These are phyloP conservation scores for Drosophila truncata DNA, from an alignment of 1,140 invertebrate genomes.

Conservation along the genomic window DNA sequence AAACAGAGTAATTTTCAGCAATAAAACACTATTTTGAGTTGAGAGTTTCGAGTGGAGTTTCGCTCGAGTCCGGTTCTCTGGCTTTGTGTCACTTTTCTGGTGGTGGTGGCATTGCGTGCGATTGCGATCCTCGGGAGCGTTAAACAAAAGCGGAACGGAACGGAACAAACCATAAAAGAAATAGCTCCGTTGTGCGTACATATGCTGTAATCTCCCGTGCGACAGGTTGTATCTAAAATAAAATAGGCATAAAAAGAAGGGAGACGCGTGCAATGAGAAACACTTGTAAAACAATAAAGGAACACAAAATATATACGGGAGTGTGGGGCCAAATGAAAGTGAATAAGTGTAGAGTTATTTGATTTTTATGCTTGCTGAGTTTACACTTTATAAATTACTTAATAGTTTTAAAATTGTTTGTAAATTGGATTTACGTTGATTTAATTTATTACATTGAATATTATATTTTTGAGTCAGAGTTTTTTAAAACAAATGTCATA, in stretches of 20 bases:
- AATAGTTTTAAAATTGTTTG: neutral
- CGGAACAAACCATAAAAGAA: constrained; percentile 60
- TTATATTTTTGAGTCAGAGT: neutral
- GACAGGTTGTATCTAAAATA: constrained; percentile 65
- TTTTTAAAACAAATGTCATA: neutral
- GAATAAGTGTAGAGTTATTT: constrained; percentile 3
- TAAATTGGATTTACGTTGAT: neutral
- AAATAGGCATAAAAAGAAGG: constrained; percentile 48
- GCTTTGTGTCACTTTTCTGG: neutral
- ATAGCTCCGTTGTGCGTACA: constrained; percentile 15
- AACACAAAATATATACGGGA: neutral
- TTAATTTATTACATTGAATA: neutral
- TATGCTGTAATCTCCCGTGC: constrained; percentile 29
- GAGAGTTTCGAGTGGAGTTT: neutral
- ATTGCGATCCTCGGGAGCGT: constrained; percentile 36
- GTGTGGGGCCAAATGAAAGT: neutral
- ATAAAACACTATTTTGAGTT: constrained; percentile 74
- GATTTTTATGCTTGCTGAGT: neutral
- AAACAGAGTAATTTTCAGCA: constrained; percentile 57
- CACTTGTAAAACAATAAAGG: constrained; percentile 43
- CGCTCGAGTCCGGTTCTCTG: constrained; percentile 13
- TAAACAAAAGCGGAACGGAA: constrained; percentile 52
- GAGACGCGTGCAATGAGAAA: constrained; percentile 34
- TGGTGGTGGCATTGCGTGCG: constrained; percentile 16
- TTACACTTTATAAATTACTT: neutral